Conservation (phyloP, 2,888 invertebrate genomes). For the Dryomyza anilis region DNA sequence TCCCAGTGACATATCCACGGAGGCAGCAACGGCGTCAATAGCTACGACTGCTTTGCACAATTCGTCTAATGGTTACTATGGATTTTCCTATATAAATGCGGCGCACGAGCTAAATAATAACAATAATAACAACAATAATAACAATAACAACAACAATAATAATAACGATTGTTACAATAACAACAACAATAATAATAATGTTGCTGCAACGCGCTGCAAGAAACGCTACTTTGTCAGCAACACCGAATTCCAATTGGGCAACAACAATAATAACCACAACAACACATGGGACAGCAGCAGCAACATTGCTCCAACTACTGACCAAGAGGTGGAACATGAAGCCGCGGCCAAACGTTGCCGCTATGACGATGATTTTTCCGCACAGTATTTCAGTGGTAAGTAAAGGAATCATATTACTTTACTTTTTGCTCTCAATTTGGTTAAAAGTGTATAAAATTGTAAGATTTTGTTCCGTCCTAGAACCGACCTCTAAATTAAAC, state of each 20-base stretch:
- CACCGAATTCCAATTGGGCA: too few relatives aligned
- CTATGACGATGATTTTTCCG: conserved; percentile 50
- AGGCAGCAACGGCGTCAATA: conserved; percentile 17
- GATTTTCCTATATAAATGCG: conserved; percentile 50
- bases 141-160: conserved; percentile 39
- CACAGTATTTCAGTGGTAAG: conserved; percentile 56
- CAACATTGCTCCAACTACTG: conserved; percentile 27
- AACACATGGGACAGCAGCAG: conserved; percentile 33
- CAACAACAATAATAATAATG: conserved; percentile 36
- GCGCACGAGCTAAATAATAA: conserved; percentile 38
- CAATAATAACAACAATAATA: conserved; percentile 39
- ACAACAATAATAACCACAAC: conserved; percentile 5
- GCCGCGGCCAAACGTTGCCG: conserved; percentile 52
- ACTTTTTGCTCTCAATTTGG: neutral
- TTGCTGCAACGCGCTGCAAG: conserved; percentile 46
- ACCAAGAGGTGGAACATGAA: conserved; percentile 13
- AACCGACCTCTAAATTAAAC: too few relatives aligned
- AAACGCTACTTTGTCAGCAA: conserved; percentile 47
- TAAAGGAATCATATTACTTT: conserved; percentile 1
- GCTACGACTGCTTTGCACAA: conserved; percentile 52
- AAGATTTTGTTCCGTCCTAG: neutral
- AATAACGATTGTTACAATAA: conserved; percentile 12
- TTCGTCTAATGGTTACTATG: conserved; percentile 55
- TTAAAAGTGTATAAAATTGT: neutral
- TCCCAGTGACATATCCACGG: neutral